Evolutionary conservation across 2,113 vertebrate genomes (phyloP).

Genomic region (Toxotes jaculatrix): DNA sequence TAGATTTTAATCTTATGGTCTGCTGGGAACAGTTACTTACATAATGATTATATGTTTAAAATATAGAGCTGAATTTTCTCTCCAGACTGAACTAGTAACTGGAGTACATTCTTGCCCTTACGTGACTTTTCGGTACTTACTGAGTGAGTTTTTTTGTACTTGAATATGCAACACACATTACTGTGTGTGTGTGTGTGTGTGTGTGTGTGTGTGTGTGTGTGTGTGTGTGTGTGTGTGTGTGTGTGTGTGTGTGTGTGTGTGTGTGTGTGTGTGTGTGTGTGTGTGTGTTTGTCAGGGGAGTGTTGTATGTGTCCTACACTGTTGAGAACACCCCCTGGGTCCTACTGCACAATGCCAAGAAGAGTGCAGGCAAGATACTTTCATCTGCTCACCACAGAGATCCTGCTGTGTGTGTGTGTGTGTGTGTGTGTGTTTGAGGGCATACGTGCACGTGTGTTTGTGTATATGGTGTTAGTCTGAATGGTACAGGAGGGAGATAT

Average conservation of each 20-base stretch:
- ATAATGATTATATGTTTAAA: slow-evolving; percentile 44
- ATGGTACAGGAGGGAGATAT: slow-evolving; percentile 40
- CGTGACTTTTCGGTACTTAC: slow-evolving; percentile 51
- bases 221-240: slow-evolving; percentile 55
- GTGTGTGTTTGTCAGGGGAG: slow-evolving; percentile 58
- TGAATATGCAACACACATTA: slow-evolving; percentile 51
- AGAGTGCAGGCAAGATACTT: slow-evolving; percentile 72
- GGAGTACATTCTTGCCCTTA: slow-evolving; percentile 16
- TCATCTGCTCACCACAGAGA: slow-evolving; percentile 72
- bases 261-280: slow-evolving; percentile 26
- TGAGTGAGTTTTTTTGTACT: slow-evolving; percentile 31
- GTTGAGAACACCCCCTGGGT: slow-evolving; percentile 67
- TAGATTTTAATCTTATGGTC: slow-evolving; percentile 51
- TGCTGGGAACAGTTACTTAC: slow-evolving; percentile 32
- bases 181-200: slow-evolving; percentile 28
- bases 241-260: too few relatives aligned
- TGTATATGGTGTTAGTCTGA: slow-evolving; percentile 42
- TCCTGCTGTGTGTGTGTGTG: slow-evolving; percentile 22
- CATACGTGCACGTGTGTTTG: slow-evolving; percentile 33
- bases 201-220: slow-evolving; percentile 59
- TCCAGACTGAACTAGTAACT: slow-evolving; percentile 10
- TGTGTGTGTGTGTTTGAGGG: not conserved
- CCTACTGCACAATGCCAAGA: slow-evolving; percentile 69
- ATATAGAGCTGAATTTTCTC: slow-evolving; percentile 32
- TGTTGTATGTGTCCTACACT: slow-evolving; percentile 52